Evolutionary conservation across 2,113 vertebrate genomes (phyloP).

Genomic region (Himantopus leucocephalus): DNA sequence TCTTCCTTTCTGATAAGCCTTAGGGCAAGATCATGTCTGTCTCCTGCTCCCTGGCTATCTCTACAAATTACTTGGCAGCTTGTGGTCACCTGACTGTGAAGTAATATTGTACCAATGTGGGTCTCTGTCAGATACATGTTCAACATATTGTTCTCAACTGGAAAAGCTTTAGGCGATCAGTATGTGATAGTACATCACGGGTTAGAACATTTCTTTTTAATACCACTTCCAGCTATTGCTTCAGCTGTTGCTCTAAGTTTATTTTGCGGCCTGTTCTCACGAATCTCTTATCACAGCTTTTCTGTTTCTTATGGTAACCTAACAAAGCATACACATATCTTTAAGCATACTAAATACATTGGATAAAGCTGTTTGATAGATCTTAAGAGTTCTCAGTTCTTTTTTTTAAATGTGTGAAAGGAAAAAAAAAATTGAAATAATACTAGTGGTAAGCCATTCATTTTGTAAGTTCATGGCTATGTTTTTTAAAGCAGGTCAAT

Average conservation of each 20-base stretch:
- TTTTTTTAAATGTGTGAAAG: background rate
- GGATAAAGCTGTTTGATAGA: background rate
- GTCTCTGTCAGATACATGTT: background rate
- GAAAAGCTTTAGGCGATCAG: background rate
- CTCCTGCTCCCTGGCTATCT: background rate
- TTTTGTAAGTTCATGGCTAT: background rate
- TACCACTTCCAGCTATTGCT: background rate
- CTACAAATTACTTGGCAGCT: conserved; percentile 11
- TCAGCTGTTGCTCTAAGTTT: background rate
- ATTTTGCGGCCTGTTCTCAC: background rate
- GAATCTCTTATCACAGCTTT: background rate
- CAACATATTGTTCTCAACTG: background rate
- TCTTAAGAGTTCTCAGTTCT: background rate
- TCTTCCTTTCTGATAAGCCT: background rate
- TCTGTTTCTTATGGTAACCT: background rate
- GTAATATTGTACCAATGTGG: background rate
- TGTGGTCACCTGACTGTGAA: conserved; percentile 30
- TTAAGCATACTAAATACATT: background rate
- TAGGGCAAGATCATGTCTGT: background rate
- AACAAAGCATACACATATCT: background rate
- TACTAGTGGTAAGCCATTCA: background rate
- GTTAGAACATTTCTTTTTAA: background rate
- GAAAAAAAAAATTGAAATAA: background rate
- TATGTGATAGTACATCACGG: background rate
- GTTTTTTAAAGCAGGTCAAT: background rate